A percentile compares a stretch with the other conserved stretches of the same genome.
Conservation (phyloP, 2,113 vertebrate species). For the Rhipidura dahli region DNA sequence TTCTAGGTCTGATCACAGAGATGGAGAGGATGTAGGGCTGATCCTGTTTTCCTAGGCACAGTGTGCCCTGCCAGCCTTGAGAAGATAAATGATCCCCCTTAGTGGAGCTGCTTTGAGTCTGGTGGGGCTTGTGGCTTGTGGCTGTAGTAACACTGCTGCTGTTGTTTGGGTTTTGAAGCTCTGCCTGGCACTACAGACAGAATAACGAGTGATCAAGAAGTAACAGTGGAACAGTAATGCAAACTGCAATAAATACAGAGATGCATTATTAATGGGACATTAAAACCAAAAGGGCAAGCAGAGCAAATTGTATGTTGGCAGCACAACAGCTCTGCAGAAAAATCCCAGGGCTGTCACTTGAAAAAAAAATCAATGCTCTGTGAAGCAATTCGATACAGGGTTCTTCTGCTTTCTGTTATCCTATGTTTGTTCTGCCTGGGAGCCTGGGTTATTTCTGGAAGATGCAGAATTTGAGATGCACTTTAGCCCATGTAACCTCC, state of each 20-base stretch:
- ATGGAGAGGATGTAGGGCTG: not conserved
- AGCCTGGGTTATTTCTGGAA: not conserved
- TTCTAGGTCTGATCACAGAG: not conserved
- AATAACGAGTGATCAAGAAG: conserved; percentile 1
- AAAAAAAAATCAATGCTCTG: not conserved
- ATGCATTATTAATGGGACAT: conserved; percentile 38
- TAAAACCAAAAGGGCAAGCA: not conserved
- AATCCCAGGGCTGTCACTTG: not conserved
- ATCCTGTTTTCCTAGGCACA: not conserved
- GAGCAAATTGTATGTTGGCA: not conserved
- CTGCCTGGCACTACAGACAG: not conserved
- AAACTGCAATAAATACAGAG: conserved; percentile 4
- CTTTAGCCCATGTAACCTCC: not conserved
- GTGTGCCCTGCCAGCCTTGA: rapidly evolving
- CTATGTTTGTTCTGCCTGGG: not conserved
- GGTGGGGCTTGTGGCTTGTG: not conserved
- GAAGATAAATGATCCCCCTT: not conserved
- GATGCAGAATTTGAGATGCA: not conserved
- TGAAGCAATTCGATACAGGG: not conserved
- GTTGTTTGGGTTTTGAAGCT: conserved; percentile 24
- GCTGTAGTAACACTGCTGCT: not conserved
- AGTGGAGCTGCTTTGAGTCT: not conserved
- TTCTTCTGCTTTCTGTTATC: not conserved
- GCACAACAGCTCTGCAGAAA: not conserved
- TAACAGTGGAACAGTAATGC: not conserved